These are phyloP conservation scores for Diadumene lineata DNA, from an alignment of 92 coral and sea anemone genomes.

Conservation along the genomic window DNA sequence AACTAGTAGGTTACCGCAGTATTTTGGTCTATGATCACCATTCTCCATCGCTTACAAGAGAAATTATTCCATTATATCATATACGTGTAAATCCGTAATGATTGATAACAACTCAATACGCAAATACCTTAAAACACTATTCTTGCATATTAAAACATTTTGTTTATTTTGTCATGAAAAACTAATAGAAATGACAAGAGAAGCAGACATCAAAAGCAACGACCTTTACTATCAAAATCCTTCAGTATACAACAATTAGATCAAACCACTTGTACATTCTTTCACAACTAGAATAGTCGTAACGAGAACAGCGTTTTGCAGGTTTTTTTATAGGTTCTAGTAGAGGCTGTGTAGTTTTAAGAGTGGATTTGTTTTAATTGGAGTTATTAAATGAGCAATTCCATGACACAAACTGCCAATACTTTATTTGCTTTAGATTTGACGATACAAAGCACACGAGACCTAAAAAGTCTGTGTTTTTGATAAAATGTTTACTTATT, in stretches of 20 bases:
- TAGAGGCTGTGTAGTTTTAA: neutral
- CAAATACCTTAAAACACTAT: constrained; percentile 9
- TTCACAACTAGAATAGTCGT: no score
- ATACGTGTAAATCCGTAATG: constrained; percentile 24
- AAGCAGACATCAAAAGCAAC: constrained; percentile 25
- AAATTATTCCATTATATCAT: neutral
- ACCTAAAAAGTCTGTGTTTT: constrained; percentile 15
- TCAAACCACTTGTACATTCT: neutral
- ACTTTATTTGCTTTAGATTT: constrained; percentile 40
- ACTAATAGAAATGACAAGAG: constrained; percentile 14
- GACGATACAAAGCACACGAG: constrained; percentile 7
- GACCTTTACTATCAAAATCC: neutral
- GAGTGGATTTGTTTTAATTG: neutral
- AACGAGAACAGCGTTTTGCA: no score
- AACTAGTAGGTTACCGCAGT: constrained; percentile 78
- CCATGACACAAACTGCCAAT: constrained; percentile 52
- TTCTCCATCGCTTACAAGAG: constrained; percentile 17
- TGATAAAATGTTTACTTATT: constrained; percentile 27
- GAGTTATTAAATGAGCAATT: constrained; percentile 7
- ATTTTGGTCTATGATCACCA: constrained; percentile 46
- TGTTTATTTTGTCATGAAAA: constrained; percentile 40
- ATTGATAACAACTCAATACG: neutral
- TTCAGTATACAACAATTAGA: neutral
- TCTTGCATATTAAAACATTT: constrained; percentile 46
- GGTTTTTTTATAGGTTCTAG: no score